phyloP scores from a whole-genome alignment of 2,797 vertebrate genomes.

The Aeoliscus strigatus region DNA sequence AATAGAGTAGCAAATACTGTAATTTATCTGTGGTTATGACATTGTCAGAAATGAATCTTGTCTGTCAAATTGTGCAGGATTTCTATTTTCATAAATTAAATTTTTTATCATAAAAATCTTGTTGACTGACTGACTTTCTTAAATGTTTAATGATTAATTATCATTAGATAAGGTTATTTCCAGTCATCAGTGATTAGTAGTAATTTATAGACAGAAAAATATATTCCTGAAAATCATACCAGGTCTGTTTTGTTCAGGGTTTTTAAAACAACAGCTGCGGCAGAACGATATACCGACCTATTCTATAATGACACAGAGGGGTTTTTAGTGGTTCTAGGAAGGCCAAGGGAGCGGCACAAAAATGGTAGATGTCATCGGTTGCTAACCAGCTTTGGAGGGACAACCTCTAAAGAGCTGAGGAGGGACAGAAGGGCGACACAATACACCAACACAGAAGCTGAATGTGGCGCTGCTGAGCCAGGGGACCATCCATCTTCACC shows the following conservation, averaged over 20 bases:
- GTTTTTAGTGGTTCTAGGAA: conserved; percentile 2
- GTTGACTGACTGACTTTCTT: conserved; percentile 27
- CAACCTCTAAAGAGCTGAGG: conserved; percentile 43
- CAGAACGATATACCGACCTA: conserved; percentile 3
- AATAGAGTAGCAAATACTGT: conserved; percentile 48
- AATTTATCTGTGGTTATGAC: conserved; percentile 59
- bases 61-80: conserved; percentile 50
- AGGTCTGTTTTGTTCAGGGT: background rate
- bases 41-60: conserved; percentile 37
- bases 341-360: conserved; percentile 10
- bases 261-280: conserved; percentile 8
- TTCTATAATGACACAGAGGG: conserved; percentile 20
- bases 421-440: conserved; percentile 64
- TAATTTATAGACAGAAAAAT: too few species aligned
- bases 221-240: too few species aligned
- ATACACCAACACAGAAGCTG: conserved; percentile 51
- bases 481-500: conserved; percentile 73
- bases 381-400: conserved; percentile 50
- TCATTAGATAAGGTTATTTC: too few species aligned
- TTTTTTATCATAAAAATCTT: conserved; percentile 42
- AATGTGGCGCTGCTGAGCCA: conserved; percentile 53
- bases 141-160: background rate
- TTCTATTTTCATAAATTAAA: conserved; percentile 79
- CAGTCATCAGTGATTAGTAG: background rate
- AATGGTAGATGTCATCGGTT: conserved; percentile 38